phyloP scores from a whole-genome alignment of 2,113 vertebrate genomes.

The Notarius lentiginosus region DNA sequence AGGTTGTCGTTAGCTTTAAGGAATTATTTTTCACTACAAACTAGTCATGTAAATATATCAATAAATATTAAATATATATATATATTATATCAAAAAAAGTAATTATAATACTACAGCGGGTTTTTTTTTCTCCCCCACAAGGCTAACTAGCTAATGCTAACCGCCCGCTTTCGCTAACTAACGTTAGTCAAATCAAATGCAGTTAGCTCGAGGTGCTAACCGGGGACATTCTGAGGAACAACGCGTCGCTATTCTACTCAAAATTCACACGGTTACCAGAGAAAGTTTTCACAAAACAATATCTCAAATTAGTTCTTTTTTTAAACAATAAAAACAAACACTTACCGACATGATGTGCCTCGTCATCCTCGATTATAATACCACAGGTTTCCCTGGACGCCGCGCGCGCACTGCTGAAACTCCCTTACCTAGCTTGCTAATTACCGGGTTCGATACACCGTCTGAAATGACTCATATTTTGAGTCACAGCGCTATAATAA shows the following conservation, averaged over 20 bases:
- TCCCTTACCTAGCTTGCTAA: neutral
- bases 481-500: neutral
- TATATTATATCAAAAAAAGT: neutral
- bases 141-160: neutral
- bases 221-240: neutral
- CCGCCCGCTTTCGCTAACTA: neutral
- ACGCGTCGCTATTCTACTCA: neutral
- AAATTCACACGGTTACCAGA: neutral
- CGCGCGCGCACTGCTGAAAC: neutral
- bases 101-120: no score
- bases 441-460: neutral
- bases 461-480: neutral
- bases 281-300: neutral
- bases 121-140: neutral
- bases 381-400: neutral
- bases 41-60: neutral
- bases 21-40: neutral
- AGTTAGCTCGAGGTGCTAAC: slow-evolving; percentile 13
- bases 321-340: neutral
- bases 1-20: neutral
- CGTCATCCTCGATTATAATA: slow-evolving; percentile 36
- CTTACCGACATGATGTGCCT: slow-evolving; percentile 28
- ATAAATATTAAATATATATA: neutral
- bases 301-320: neutral
- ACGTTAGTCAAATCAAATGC: neutral